phyloP scores from a whole-genome alignment of 2,113 vertebrate genomes.

The Paedocypris sp. region DNA sequence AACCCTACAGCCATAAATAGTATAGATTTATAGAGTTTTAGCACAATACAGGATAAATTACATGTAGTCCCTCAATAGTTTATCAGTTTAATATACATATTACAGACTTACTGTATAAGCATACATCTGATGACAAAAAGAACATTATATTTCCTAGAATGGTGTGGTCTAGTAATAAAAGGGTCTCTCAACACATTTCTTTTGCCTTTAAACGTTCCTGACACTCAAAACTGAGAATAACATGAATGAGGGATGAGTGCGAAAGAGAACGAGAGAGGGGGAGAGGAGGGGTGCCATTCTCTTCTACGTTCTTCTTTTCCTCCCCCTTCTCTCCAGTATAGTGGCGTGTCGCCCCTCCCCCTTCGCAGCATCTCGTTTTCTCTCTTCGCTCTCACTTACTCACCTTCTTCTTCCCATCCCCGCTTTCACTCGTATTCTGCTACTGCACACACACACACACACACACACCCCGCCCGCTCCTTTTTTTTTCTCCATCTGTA shows the following conservation, averaged over 20 bases:
- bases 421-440: background rate
- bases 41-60: too few species aligned
- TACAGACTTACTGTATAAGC: too few species aligned
- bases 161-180: too few species aligned
- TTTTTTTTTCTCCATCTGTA: background rate
- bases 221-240: constrained; percentile 22
- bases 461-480: background rate
- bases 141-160: too few species aligned
- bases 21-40: too few species aligned
- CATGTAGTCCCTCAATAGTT: too few species aligned
- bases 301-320: constrained; percentile 11
- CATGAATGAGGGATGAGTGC: background rate
- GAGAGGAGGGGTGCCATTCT: constrained; percentile 48
- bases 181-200: constrained; percentile 37
- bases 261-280: constrained; percentile 26
- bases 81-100: too few species aligned
- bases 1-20: too few species aligned
- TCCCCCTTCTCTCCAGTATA: background rate
- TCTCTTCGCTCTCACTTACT: constrained; percentile 8
- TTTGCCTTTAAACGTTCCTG: constrained; percentile 38
- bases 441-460: background rate
- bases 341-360: constrained; percentile 8
- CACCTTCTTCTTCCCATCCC: constrained; percentile 15
- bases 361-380: constrained; percentile 34
- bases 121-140: too few species aligned